Conservation (phyloP, 2,113 vertebrate species). For the Neogobius melanostomus region DNA sequence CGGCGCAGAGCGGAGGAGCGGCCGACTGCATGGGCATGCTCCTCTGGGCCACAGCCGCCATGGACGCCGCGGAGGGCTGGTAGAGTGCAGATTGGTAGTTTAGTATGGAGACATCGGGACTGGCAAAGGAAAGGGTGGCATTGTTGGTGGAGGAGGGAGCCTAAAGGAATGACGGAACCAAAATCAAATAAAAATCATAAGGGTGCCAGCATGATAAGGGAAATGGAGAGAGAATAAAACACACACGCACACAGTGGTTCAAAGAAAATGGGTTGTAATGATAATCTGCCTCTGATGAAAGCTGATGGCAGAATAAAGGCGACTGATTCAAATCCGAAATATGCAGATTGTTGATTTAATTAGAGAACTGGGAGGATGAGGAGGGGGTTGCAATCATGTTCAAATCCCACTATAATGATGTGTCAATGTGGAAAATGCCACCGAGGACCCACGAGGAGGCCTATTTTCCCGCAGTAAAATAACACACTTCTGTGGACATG, state of each 20-base stretch:
- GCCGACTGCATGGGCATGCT: conserved; percentile 94
- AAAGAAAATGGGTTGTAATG: conserved; percentile 17
- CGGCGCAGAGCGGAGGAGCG: conserved; percentile 89
- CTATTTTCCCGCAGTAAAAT: neutral
- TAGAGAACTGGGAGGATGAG: conserved; percentile 27
- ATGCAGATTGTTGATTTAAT: conserved; percentile 57
- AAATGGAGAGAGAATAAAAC: conserved; percentile 15
- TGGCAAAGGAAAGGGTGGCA: conserved; percentile 96
- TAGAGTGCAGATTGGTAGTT: conserved; percentile 98
- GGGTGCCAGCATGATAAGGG: conserved; percentile 39
- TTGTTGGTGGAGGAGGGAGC: conserved; percentile 95
- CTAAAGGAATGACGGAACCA: conserved; percentile 88
- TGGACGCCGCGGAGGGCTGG: conserved; percentile 95
- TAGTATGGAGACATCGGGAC: conserved; percentile 96
- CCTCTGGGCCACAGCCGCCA: conserved; percentile 98
- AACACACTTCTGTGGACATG: neutral
- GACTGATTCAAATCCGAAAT: conserved; percentile 45
- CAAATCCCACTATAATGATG: conserved; percentile 37
- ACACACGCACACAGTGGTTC: conserved; percentile 13
- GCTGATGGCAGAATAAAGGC: conserved; percentile 22
- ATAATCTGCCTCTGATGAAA: conserved; percentile 33
- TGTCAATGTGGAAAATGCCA: conserved; percentile 35
- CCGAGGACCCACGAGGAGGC: conserved; percentile 3
- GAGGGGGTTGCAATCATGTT: conserved; percentile 48
- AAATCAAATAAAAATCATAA: conserved; percentile 81